Evolutionary conservation across 1,140 invertebrate species (phyloP), one percentile per base, ranked within the genome.

Genomic region (Solenopsis fugax): DNA sequence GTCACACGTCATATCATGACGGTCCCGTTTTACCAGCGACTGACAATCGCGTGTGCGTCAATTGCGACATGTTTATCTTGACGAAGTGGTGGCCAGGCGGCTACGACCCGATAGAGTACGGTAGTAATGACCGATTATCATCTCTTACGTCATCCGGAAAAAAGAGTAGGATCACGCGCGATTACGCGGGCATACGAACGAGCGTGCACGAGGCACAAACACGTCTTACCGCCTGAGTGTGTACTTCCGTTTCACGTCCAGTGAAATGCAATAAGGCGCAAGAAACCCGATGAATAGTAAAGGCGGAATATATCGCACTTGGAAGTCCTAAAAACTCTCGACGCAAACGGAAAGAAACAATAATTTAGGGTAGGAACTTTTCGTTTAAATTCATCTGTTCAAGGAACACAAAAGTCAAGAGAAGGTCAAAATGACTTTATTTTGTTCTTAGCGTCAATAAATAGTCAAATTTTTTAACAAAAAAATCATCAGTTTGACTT

Each of bases 91-190:
- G 21, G 13, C n/a, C 21, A 24, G 29, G 3, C 41, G 21, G 13
- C n/a, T 37, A 24, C 12, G 21, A 13, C 1, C 29, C 29, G 29
- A 50, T 41, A n/a, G 29, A 64, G 64, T n/a, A n/a, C n/a, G n/a
- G n/a, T 48, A 76, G 24, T 16, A 78, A 64, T 48, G 58, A 64
- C 41, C 76, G 41, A 65, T 78, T 65, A 65, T 65, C 45, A 34
- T n/a, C 41, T 21, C 18, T 37, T 78, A 5, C 76, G 60, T 78
- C 76, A 78, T 45, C 16, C 18, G 6, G 16, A 12, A 12, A 69
- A 65, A 78, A 50, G 12, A 18, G 41, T 65, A 10, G 34, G 41
- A 64, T 48, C 75, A 48, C 6, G 56, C 60, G 75, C 18, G 13
- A 58, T 76, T 60, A 60, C 34, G n/a, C n/a, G n/a, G 18, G 10